A percentile compares a stretch with the other conserved stretches of the same genome.
These are phyloP conservation scores for Halictus ligatus DNA, from an alignment of 2,888 invertebrate genomes.

Conservation along the genomic window DNA sequence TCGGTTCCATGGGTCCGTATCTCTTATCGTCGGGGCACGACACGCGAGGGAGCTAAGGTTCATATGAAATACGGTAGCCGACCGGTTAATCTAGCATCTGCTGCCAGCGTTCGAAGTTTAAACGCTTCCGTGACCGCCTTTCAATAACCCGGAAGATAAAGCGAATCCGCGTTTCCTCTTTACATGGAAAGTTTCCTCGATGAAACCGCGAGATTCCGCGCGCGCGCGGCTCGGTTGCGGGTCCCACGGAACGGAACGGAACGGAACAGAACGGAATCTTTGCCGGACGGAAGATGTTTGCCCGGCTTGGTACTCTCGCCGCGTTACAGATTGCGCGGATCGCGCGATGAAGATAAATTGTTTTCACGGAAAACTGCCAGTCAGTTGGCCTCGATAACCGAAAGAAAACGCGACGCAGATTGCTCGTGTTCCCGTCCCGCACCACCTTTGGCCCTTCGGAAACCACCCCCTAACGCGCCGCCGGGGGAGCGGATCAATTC, in stretches of 20 bases:
- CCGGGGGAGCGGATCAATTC: constrained; percentile 74
- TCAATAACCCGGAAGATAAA: constrained; percentile 29
- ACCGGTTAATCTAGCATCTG: constrained; percentile 6
- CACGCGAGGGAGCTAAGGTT: background rate
- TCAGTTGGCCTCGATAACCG: constrained; percentile 33
- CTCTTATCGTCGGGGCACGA: background rate
- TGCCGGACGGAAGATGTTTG: constrained; percentile 27
- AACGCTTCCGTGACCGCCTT: background rate
- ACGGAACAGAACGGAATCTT: too few species aligned
- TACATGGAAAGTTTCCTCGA: background rate
- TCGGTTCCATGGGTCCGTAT: background rate
- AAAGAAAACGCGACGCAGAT: constrained; percentile 45
- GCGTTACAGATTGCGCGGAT: constrained; percentile 35
- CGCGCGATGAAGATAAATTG: constrained; percentile 53
- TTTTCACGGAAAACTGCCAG: constrained; percentile 38
- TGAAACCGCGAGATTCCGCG: background rate
- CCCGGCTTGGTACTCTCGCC: background rate
- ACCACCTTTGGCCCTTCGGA: background rate
- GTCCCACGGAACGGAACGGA: background rate
- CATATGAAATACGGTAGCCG: constrained; percentile 8
- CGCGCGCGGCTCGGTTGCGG: background rate
- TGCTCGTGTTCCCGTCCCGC: background rate
- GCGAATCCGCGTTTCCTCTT: background rate
- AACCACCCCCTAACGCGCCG: background rate
- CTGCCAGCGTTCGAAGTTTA: background rate